Percentiles rank a stretch among this genome's conserved stretches.
Conservation (phyloP, 2,888 invertebrate species). For the Pyrocoelia pectoralis region DNA sequence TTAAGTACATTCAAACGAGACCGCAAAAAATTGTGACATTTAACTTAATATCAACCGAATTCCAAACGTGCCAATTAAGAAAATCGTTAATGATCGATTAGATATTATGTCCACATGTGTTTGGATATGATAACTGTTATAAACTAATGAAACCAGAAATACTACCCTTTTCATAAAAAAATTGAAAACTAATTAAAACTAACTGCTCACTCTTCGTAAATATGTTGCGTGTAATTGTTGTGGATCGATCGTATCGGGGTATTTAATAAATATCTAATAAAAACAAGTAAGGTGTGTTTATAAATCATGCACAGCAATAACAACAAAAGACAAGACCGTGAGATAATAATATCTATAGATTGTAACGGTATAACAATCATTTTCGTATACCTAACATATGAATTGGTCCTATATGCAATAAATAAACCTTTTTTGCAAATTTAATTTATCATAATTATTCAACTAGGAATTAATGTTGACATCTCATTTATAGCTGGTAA, state of each 20-base stretch:
- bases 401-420: neutral
- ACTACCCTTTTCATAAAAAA: too few relatives aligned
- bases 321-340: neutral
- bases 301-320: neutral
- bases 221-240: too few relatives aligned
- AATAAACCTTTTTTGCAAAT: neutral
- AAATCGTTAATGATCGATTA: neutral
- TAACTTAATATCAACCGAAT: neutral
- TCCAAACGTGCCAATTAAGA: neutral
- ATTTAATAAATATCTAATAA: neutral
- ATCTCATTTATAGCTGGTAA: slow-evolving; percentile 27
- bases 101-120: neutral
- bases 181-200: too few relatives aligned
- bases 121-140: too few relatives aligned
- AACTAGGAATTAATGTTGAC: slow-evolving; percentile 24
- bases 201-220: too few relatives aligned
- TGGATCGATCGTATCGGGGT: neutral
- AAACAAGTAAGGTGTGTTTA: neutral
- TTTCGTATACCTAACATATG: neutral
- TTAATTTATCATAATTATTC: slow-evolving; percentile 29
- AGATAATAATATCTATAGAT: neutral
- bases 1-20: too few relatives aligned
- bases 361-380: neutral
- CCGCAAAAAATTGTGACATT: too few relatives aligned
- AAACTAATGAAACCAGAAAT: too few relatives aligned